Evolutionary conservation across 23 tunicate species (phyloP).

Genomic region (Ciona savignyi): DNA sequence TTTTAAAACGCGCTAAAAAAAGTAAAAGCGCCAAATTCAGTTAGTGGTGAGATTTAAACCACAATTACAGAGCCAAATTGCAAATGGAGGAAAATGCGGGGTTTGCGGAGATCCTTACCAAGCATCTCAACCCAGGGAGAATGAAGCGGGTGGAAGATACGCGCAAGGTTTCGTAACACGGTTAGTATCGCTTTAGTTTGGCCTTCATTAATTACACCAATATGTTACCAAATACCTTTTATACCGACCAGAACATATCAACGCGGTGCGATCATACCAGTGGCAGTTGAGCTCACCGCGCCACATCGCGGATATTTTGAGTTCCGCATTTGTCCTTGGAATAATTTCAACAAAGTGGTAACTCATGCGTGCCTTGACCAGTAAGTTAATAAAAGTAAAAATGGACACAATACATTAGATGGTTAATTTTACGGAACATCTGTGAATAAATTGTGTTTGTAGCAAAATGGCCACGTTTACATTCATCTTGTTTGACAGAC

Average conservation of each 20-base stretch:
- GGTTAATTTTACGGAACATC: too few species aligned
- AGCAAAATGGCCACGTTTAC: too few species aligned
- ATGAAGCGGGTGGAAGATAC: conserved; percentile 65
- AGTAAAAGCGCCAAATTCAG: too few species aligned
- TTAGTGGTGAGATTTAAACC: too few species aligned
- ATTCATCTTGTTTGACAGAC: too few species aligned
- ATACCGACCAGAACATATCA: neutral
- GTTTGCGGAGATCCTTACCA: conserved; percentile 49
- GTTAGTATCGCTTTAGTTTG: too few species aligned
- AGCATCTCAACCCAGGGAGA: conserved; percentile 10
- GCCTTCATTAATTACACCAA: too few species aligned
- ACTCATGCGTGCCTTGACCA: conserved; percentile 5
- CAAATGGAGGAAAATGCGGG: conserved; percentile 47
- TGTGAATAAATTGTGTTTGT: too few species aligned
- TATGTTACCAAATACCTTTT: too few species aligned
- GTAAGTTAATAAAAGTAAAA: too few species aligned
- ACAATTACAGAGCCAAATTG: conserved; percentile 19
- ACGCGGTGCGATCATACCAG: neutral
- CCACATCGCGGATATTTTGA: conserved; percentile 8
- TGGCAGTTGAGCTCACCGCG: conserved; percentile 4
- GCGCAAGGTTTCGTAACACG: conserved; percentile 30
- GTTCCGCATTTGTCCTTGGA: conserved; percentile 7
- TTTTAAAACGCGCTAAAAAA: too few species aligned
- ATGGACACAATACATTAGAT: too few species aligned
- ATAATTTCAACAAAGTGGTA: neutral